Base-by-base conservation (phyloP, 1,140 invertebrate species). In the Drosophila mayri region DNA sequence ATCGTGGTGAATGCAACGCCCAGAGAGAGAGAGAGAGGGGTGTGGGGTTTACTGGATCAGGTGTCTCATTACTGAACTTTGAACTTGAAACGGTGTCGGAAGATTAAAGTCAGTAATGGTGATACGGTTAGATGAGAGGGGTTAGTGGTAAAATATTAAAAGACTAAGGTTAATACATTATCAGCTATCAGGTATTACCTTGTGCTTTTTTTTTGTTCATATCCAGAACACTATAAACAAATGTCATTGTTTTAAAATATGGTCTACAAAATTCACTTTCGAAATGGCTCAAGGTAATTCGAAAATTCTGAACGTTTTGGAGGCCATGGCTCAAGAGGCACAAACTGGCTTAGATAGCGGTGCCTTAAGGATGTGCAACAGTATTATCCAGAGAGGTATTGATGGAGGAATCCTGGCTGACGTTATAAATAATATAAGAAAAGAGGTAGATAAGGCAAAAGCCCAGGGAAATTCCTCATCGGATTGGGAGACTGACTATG, bases 41-140 rank as follows among this genome's bases (percentile, higher is more conserved):
- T 4, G n/a, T 18, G 28, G 28, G 49, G 81, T 62, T 76, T 70
- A 82, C 65, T 71, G 63, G 50, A 73, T 73, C 76, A 83, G 84
- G 59, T 64, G 83, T 58, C 50, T 78, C 65, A 49, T 68, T 54
- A 71, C 52, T 64, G 57, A 76, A 79, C 82, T 86, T 52, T 88
- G 70, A 86, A 76, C 79, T 87, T 86, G 81, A 64, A 77, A 66
- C 55, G 46, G 52, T 71, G 60, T 76, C 35, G 59, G 22, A 4
- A 52, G 30, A 43, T 76, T 52, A 47, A 18, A 37, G 44, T 28
- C 40, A 25, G 20, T 30, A 71, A 71, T 72, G 22, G 20, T 41
- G 38, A 37, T 25, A 66, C 43, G 16, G 28, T 47, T 58, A 38
- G 35, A 37, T 10, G 43, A 32, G 22, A 22, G 65, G 41, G 41